phyloP scores from a whole-genome alignment of 2,797 vertebrate species.

The Gorsachius magnificus region DNA sequence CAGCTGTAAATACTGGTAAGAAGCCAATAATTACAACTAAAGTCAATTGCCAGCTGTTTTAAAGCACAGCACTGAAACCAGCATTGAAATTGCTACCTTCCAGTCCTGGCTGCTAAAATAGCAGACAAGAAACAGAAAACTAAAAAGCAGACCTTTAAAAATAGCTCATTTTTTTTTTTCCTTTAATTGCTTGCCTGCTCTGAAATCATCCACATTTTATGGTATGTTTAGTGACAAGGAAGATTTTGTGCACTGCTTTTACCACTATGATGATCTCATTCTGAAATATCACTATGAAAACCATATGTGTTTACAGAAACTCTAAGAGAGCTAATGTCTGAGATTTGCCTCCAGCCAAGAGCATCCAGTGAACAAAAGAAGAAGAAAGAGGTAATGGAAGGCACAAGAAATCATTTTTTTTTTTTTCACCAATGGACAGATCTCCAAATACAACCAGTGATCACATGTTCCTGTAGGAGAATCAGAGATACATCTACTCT shows the following conservation, averaged over 20 bases:
- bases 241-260: neutral
- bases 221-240: neutral
- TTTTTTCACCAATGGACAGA: neutral
- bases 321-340: neutral
- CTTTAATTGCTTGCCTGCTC: constrained; percentile 5
- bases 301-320: neutral
- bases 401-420: neutral
- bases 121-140: constrained; percentile 15
- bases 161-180: neutral
- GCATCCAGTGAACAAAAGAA: neutral
- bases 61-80: neutral
- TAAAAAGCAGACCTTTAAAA: constrained; percentile 28
- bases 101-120: neutral
- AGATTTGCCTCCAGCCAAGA: neutral
- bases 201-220: neutral
- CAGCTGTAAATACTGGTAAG: constrained; percentile 66
- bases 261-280: neutral
- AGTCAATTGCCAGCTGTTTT: constrained; percentile 33
- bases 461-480: neutral
- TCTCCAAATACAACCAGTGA: neutral
- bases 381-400: neutral
- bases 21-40: constrained; percentile 66
- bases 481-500: neutral
- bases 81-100: constrained; percentile 19
- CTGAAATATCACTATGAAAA: neutral